These are phyloP conservation scores for Malaclemys terrapin DNA, from an alignment of 2,113 vertebrate species.

Conservation along the genomic window DNA sequence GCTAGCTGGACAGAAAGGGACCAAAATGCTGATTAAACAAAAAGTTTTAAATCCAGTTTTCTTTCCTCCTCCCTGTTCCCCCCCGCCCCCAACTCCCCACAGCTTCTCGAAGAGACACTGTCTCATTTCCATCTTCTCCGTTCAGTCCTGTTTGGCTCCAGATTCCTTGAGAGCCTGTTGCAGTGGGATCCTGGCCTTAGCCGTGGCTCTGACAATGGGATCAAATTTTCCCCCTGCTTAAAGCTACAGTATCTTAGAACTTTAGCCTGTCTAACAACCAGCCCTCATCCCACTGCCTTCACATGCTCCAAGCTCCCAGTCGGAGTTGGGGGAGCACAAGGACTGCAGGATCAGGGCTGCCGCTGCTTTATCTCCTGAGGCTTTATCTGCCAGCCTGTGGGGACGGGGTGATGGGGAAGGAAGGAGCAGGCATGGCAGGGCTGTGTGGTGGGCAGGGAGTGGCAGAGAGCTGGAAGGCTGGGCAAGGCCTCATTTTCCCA, in stretches of 20 bases:
- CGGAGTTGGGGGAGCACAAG: not conserved
- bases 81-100: not conserved
- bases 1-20: not conserved
- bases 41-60: not conserved
- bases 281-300: not conserved
- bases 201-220: too few relatives aligned
- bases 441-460: not conserved
- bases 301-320: not conserved
- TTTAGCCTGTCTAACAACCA: not conserved
- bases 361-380: not conserved
- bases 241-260: not conserved
- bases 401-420: not conserved
- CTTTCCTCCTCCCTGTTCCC: not conserved
- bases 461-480: not conserved
- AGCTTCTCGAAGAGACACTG: not conserved
- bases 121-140: not conserved
- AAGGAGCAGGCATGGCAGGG: not conserved
- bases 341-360: not conserved
- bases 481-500: not conserved
- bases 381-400: not conserved
- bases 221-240: not conserved
- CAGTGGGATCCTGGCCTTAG: not conserved
- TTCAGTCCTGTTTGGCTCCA: not conserved
- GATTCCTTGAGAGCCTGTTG: not conserved
- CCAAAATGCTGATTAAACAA: not conserved